phyloP scores from a whole-genome alignment of 2,797 vertebrate species.

The Pseudopleuronectes americanus region DNA sequence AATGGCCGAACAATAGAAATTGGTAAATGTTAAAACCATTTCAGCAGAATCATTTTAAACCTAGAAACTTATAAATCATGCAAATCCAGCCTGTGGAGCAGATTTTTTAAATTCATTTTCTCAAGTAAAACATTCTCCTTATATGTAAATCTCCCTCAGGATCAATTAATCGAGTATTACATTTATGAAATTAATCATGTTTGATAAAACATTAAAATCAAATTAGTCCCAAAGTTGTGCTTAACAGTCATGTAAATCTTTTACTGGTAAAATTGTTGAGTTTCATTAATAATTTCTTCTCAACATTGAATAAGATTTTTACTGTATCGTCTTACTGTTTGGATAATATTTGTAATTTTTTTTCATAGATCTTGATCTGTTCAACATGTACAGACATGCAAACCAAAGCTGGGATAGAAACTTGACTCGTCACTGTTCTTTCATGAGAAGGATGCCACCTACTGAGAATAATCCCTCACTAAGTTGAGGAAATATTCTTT shows the following conservation, averaged over 20 bases:
- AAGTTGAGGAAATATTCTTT: background rate
- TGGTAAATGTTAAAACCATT: background rate
- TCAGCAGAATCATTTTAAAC: background rate
- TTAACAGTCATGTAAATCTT: constrained; percentile 1
- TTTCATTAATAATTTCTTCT: background rate
- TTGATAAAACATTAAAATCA: background rate
- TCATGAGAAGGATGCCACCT: background rate
- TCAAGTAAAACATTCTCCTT: too few species aligned
- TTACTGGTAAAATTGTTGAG: background rate
- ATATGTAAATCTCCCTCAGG: too few species aligned
- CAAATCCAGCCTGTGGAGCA: background rate
- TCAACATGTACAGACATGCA: constrained; percentile 7
- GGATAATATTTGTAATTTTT: background rate
- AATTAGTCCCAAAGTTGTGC: background rate
- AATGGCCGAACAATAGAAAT: background rate
- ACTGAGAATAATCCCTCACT: background rate
- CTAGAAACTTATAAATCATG: background rate
- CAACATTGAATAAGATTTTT: background rate
- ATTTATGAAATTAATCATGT: background rate
- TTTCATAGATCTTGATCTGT: background rate
- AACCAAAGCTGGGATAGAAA: background rate
- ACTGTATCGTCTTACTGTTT: background rate
- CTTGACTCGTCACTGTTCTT: background rate
- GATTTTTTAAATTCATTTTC: background rate
- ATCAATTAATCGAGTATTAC: background rate